Base-by-base conservation (phyloP, 2,888 invertebrate genomes). In the Dolichomitus sp. region DNA sequence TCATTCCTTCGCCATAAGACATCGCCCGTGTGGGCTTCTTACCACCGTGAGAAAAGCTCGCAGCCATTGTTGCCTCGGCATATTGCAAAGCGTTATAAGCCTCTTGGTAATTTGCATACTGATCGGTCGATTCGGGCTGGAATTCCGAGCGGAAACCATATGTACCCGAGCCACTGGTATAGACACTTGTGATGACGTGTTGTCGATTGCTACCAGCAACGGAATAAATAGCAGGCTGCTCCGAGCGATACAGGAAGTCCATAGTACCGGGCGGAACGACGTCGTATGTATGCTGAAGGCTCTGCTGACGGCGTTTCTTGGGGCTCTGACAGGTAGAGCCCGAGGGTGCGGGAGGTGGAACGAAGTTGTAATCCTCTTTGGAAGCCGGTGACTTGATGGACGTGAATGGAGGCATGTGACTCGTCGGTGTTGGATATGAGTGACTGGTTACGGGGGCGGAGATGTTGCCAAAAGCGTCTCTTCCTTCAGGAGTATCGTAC, bases 181-280 rank as follows among this genome's bases (percentile, higher is more conserved):
- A 97, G 9, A 97, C 96, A 66, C 96, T 96, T n/a, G 97, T 96
- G 89, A 96, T 97, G 74, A 95, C 95, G 87, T 96, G 96, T 92
- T 96, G 95, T 77, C 96, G 95, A 94, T 97, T 96, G 86, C 95
- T 95, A 63, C 97, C 97, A 65, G 97, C 97, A 19, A 97, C 96
- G 1, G 97, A 97, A 91, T 97, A 97, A 91, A 97, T 97, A 48
- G 96, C 96, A 70, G 95, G 95, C 90, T 96, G 95, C 72, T 95
- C 95, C 77, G 93, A 94, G 69, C 94, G 91, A 86, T 94, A 95
- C 65, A 94, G 89, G 80, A 93, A 95, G 77, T 95, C 95, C 17
- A 91, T 87, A 14, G 89, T 92, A 17, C 91, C 90, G 78, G 89
- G 89, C 11, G 93, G 88, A 52, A 90, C 90, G 45, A 86, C 87